Evolutionary conservation across 23 tunicate genomes (phyloP).

Genomic region (Halocynthia aurantium): DNA sequence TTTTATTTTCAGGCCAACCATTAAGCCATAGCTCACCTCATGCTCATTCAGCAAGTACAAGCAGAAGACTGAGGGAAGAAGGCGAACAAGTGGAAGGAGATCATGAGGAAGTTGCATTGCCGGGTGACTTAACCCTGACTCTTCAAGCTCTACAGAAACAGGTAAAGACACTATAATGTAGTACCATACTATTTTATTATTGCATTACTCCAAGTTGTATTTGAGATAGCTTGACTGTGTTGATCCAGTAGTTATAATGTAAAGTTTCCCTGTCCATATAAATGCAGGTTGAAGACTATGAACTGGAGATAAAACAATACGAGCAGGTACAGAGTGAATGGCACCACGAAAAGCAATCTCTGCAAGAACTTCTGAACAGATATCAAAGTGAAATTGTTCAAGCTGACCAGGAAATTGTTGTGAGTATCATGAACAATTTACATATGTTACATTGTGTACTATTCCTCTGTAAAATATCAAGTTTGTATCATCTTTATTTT

Average conservation of each 20-base stretch:
- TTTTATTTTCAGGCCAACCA: slow-evolving; percentile 6
- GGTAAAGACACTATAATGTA: slow-evolving; percentile 24
- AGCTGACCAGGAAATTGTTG: neutral
- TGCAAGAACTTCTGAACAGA: slow-evolving; percentile 39
- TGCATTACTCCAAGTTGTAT: neutral
- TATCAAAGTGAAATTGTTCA: slow-evolving; percentile 23
- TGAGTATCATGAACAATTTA: neutral
- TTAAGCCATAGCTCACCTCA: slow-evolving; percentile 22
- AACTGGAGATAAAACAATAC: slow-evolving; percentile 53
- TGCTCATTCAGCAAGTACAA: slow-evolving; percentile 5
- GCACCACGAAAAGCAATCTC: slow-evolving; percentile 53
- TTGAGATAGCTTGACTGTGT: neutral
- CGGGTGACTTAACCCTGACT: slow-evolving; percentile 42
- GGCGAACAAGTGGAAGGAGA: neutral
- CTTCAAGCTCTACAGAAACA: slow-evolving; percentile 64
- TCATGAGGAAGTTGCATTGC: neutral
- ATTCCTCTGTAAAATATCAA: neutral
- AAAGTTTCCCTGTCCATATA: neutral
- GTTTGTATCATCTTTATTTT: no score
- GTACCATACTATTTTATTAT: slow-evolving; percentile 4
- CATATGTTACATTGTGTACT: neutral
- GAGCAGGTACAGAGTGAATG: slow-evolving; percentile 46
- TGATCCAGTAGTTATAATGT: neutral
- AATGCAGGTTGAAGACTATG: slow-evolving; percentile 74
- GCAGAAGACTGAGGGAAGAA: slow-evolving; percentile 5